Base-by-base conservation (phyloP, 2,113 vertebrate genomes). In the Varanus salvator region DNA sequence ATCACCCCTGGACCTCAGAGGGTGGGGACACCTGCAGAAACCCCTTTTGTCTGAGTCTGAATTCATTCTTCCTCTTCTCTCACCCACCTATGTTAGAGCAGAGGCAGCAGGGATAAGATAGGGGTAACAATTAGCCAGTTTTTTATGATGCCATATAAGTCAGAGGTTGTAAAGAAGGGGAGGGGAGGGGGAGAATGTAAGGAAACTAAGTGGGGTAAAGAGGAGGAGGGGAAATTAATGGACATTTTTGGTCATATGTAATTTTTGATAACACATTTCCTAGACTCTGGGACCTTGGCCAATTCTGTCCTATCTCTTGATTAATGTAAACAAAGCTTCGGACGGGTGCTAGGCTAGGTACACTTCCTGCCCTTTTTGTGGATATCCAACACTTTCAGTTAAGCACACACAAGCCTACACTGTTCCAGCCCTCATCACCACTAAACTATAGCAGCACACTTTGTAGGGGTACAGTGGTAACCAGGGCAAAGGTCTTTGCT, bases 341-440 rank as follows among this genome's bases (percentile, higher is more conserved):
- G 85, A 82, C 85, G 82, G 82, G 88, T 78, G 88, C 78, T 85
- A 54, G 85, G 74, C 82, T 78, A 89, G 84, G 88, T 57, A 76
- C 38, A 89, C 44, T 50, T 84, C 54, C 82, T 89, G 54, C 38
- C 38, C 38, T 38, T 68, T 80, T 75, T 88, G 69, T 83, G 38
- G 34, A 60, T 74, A 64, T 60, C 77, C 88, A 89, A 72, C 88
- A 77, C 60, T 84, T 89, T 84, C 48, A 66, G 48, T 69, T 21
- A 78, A 50, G 48, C 29, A 72, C 27, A 68, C 54, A 80, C 44
- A 57, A 52, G 11, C 23, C 60, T 11, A 64, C 17, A 64, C 23
- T 81, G n/a, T 34, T 68, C 52, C 11, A 12, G 9, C 77, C 29
- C 25, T 4, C 25, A 52, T 52, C 27, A 75, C 52, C 78, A 54